Conservation (phyloP, 2,113 vertebrate species). For the Marmota monax region DNA sequence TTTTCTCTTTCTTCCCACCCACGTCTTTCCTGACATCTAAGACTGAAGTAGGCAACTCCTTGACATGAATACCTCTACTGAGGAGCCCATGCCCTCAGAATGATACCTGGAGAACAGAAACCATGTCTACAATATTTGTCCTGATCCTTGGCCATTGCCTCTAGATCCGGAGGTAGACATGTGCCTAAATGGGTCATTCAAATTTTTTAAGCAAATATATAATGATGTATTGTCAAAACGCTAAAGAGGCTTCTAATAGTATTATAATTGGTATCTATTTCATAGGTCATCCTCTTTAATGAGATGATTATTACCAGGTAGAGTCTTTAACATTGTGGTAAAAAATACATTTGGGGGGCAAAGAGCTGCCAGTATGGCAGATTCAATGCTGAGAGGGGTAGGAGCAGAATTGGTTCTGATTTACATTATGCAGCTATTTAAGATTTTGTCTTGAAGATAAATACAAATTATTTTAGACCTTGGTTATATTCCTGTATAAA, state of each 20-base stretch:
- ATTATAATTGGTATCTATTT: background rate
- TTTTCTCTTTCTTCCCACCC: background rate
- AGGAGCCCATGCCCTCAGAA: background rate
- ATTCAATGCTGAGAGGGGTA: background rate
- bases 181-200: background rate
- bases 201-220: background rate
- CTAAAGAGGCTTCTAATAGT: background rate
- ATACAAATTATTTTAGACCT: background rate
- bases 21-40: background rate
- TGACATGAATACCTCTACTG: background rate
- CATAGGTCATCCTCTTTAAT: background rate
- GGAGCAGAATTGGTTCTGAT: background rate
- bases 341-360: background rate
- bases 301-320: background rate
- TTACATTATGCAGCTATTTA: background rate
- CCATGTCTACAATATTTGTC: background rate
- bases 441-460: background rate
- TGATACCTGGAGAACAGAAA: background rate
- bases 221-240: background rate
- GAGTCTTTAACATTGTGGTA: background rate
- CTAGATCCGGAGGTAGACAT: background rate
- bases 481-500: background rate
- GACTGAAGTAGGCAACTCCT: background rate
- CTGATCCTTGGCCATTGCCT: background rate
- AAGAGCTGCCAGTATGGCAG: background rate